A percentile compares a stretch with the other conserved stretches of the same genome.
These are phyloP conservation scores for Stichodactyla mertensii DNA, from an alignment of 64 coral and sea anemone species.

Conservation along the genomic window DNA sequence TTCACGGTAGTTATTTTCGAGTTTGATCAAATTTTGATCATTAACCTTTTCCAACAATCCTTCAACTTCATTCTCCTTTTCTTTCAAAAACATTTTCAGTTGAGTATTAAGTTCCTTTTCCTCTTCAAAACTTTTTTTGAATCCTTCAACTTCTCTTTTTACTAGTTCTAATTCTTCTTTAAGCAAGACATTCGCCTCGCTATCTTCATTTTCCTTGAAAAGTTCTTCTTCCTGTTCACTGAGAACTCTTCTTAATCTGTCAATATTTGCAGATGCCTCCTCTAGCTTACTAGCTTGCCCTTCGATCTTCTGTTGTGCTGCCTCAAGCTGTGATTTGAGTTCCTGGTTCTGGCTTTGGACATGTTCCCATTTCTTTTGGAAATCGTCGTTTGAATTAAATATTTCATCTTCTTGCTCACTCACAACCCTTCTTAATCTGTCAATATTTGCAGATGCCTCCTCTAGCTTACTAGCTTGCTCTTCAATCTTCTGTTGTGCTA, in stretches of 20 bases:
- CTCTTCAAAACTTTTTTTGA: background rate
- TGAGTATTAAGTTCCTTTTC: background rate
- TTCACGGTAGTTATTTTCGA: background rate
- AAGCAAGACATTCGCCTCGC: background rate
- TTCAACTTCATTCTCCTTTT: background rate
- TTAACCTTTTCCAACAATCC: background rate
- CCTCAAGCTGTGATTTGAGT: background rate
- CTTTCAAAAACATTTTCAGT: constrained; percentile 4
- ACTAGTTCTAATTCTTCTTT: background rate
- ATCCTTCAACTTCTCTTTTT: background rate
- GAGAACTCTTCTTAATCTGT: too few relatives aligned
- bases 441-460: background rate
- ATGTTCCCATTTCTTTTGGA: background rate
- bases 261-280: too few relatives aligned
- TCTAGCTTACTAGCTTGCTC: background rate
- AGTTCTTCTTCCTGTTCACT: too few relatives aligned
- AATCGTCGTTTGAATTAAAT: background rate
- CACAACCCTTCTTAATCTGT: background rate
- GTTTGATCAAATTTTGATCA: background rate
- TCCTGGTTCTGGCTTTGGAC: background rate
- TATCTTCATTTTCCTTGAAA: background rate
- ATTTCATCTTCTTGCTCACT: background rate
- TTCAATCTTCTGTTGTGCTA: background rate
- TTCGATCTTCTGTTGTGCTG: background rate
- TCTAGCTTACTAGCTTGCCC: too few relatives aligned